A percentile compares a stretch with the other conserved stretches of the same genome.
Evolutionary conservation across 2,113 vertebrate species (phyloP).

Genomic region (Rhipidura dahli): DNA sequence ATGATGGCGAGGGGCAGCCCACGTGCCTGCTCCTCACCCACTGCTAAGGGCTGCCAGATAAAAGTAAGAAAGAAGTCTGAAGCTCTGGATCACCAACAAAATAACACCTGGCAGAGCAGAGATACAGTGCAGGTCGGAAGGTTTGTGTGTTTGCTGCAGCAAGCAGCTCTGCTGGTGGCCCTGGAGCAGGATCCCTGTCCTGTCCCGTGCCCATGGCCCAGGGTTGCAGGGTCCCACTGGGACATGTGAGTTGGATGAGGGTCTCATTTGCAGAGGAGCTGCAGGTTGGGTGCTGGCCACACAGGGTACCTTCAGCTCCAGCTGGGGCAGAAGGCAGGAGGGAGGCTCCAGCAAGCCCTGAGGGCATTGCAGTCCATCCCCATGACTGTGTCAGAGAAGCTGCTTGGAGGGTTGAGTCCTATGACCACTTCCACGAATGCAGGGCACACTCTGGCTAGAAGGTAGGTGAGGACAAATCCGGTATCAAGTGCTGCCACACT

Average conservation of each 20-base stretch:
- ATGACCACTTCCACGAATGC: background rate
- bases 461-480: background rate
- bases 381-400: background rate
- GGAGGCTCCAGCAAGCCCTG: background rate
- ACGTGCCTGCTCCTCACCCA: background rate
- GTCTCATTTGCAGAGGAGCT: background rate
- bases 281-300: background rate
- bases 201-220: fast-evolving
- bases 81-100: background rate
- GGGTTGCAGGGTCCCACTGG: background rate
- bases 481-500: constrained; percentile 54
- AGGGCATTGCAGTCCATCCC: background rate
- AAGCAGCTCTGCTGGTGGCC: background rate
- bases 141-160: background rate
- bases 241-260: fast-evolving
- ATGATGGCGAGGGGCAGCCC: background rate
- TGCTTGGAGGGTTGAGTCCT: background rate
- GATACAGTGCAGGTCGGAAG: background rate
- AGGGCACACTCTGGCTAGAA: background rate
- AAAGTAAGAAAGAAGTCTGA: background rate
- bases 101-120: background rate
- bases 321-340: background rate
- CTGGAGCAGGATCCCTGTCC: background rate
- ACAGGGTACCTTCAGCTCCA: background rate
- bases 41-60: background rate